Evolutionary conservation across 2,797 vertebrate species (phyloP).

Genomic region (Chelmon rostratus): DNA sequence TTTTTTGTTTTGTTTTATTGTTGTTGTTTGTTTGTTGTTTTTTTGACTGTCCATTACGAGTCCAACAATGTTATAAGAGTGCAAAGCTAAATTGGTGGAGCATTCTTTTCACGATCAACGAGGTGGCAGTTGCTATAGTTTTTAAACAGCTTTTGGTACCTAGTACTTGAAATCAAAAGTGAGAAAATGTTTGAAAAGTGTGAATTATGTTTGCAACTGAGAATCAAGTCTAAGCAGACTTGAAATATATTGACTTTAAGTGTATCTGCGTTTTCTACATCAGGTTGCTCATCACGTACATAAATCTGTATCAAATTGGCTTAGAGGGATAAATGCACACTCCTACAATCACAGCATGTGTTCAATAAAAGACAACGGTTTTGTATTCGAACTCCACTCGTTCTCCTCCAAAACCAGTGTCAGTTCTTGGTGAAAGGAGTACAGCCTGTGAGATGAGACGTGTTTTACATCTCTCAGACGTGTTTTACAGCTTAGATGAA

Average conservation of each 20-base stretch:
- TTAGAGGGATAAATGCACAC: background rate
- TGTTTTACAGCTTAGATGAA: slow-evolving; percentile 71
- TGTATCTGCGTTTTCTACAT: background rate
- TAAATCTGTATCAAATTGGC: background rate
- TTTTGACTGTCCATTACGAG: background rate
- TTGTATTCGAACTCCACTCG: slow-evolving; percentile 27
- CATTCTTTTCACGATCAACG: background rate
- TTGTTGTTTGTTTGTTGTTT: too few species aligned
- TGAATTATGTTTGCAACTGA: background rate
- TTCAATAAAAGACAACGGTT: slow-evolving; percentile 11
- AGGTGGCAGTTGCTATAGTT: background rate
- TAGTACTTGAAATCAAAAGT: slow-evolving; percentile 1
- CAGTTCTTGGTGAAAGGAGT: slow-evolving; percentile 59
- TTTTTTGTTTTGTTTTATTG: too few species aligned
- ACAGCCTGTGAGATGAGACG: slow-evolving; percentile 49
- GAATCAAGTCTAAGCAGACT: background rate
- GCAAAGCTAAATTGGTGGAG: background rate
- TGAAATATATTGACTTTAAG: background rate
- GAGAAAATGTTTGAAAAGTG: background rate
- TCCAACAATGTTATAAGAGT: background rate
- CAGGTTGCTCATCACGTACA: background rate
- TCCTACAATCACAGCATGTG: slow-evolving; percentile 7
- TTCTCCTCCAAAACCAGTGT: slow-evolving; percentile 48
- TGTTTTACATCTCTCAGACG: slow-evolving; percentile 70
- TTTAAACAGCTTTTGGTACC: background rate